Evolutionary conservation across 2,113 vertebrate species (phyloP), one percentile per base, ranked within the genome.

Genomic region (Oncorhynchus clarkii): DNA sequence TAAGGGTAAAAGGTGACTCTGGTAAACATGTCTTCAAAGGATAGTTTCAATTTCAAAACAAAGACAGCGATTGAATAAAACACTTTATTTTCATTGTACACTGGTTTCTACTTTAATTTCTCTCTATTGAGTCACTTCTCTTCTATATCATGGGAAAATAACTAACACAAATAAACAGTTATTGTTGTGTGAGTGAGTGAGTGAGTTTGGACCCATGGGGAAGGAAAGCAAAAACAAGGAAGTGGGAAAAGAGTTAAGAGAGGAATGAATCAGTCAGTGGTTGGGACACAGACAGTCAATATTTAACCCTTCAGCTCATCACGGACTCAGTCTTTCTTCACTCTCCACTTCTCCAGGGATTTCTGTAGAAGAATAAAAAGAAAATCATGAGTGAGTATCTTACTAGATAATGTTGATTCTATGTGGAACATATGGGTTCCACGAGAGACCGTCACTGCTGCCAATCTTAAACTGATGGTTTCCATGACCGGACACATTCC

Each of bases 331-430:
- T 62, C 20, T n/a, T 34, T 54, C 26, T 72, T 72, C 1, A 3
- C 12, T 20, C 51, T 59, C 70, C 70, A 54, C 51, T 57, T 54
- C 70, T 72, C n/a, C 49, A 54, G 26, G 70, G 26, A 72, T 31
- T 59, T 72, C 70, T 72, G 51, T 3, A 18, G 13, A 59, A 45
- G 2, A 45, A 45, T 45, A 49, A 51, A 24, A 72, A 59, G 16
- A 54, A 18, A 54, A 54, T 45, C 39, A 45, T 45, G 39, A 45
- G 8, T 8, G 8, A 39, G 39, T 11, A 11, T 11, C 39, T 45
- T 45, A 54, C 16, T 54, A 45, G 16, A 18, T 54, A 4, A 16
- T 54, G 3, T 54, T 18, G 12, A 18, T 54, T 54, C 16, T 18
- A 54, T 54, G 51, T 18, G 51, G 16, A 54, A 54, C 5, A 45